A percentile compares a stretch with the other conserved stretches of the same genome.
Conservation (phyloP, 2,888 invertebrate species). For the Stramonita haemastoma region DNA sequence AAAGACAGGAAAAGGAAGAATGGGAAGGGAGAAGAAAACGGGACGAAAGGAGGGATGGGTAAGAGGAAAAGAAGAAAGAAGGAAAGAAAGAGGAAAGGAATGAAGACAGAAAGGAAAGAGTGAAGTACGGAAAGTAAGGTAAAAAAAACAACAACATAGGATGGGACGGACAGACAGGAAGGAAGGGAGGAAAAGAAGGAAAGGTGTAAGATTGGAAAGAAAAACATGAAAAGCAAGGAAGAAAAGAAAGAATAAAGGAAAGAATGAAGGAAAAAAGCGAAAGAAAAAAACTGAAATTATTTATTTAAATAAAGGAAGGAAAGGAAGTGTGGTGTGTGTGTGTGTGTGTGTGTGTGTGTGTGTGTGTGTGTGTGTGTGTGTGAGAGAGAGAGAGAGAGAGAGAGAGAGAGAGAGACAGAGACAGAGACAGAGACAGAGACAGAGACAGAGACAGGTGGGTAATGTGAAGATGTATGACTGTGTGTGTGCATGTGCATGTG, state of each 20-base stretch:
- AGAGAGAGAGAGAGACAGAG: too few species aligned
- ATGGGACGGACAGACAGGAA: neutral
- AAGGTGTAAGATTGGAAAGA: neutral
- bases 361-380: neutral
- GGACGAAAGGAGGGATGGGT: neutral
- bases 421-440: too few species aligned
- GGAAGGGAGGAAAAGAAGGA: neutral
- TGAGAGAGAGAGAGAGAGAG: too few species aligned
- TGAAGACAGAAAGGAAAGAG: neutral
- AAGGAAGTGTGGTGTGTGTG: too few species aligned
- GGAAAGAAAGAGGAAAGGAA: neutral
- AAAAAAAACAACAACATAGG: too few species aligned
- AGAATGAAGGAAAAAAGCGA: neutral
- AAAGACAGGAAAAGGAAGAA: neutral
- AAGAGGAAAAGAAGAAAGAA: neutral
- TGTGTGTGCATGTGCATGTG: slow-evolving; percentile 3
- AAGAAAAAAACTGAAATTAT: too few species aligned
- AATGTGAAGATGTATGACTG: neutral
- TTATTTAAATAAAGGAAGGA: too few species aligned
- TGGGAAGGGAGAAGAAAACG: neutral
- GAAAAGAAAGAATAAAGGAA: neutral
- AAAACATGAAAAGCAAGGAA: neutral
- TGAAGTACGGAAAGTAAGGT: neutral
- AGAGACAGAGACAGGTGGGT: too few species aligned
- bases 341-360: neutral